These are phyloP conservation scores for Heliconius melpomene DNA, from an alignment of 1,140 invertebrate species.

Conservation along the genomic window DNA sequence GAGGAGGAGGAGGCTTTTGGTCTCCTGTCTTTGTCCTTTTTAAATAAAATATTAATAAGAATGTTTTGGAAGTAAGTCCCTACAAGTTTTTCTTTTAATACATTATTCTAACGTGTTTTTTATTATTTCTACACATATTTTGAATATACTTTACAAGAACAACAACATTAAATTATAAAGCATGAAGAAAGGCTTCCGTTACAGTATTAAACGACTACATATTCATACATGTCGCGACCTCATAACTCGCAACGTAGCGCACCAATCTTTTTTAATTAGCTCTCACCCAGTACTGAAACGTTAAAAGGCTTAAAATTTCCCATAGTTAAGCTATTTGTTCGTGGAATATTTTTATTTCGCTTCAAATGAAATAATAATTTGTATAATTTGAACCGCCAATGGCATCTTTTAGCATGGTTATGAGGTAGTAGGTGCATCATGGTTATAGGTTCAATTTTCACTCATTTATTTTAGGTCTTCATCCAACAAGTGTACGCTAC, in stretches of 20 bases:
- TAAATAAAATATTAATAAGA: too few species aligned
- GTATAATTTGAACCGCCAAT: too few species aligned
- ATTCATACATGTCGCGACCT: conserved; percentile 2
- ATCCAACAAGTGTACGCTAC: too few species aligned
- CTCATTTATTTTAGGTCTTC: too few species aligned
- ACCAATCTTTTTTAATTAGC: conserved; percentile 30
- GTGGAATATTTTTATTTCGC: conserved; percentile 14
- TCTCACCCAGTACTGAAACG: conserved; percentile 1
- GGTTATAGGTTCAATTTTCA: too few species aligned
- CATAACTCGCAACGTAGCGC: conserved; percentile 24
- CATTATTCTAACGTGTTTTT: fast-evolving
- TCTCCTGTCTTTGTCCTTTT: too few species aligned
- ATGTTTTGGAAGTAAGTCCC: too few species aligned
- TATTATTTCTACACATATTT: background rate
- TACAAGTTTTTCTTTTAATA: too few species aligned
- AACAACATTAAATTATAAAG: background rate
- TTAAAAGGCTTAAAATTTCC: conserved; percentile 10
- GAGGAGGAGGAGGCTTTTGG: too few species aligned
- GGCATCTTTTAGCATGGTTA: too few species aligned
- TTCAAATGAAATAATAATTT: background rate
- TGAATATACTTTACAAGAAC: background rate
- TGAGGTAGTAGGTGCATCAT: too few species aligned
- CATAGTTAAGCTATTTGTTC: conserved; percentile 28
- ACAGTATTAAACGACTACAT: background rate
- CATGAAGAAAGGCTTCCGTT: background rate